These are phyloP conservation scores for Toxonevra muliebris DNA, from an alignment of 2,888 invertebrate species.

Conservation along the genomic window DNA sequence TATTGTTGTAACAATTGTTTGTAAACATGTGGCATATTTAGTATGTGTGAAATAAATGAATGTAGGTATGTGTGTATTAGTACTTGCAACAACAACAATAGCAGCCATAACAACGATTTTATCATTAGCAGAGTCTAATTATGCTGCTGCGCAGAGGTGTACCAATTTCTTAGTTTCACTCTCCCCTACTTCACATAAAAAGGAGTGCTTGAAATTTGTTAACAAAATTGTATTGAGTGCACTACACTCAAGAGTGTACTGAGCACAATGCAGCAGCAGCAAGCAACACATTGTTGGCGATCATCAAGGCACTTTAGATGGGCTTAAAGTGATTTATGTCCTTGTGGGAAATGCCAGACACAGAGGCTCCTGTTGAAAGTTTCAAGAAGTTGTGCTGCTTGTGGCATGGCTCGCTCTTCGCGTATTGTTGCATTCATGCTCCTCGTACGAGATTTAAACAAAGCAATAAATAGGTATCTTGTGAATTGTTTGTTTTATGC, in stretches of 20 bases:
- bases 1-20: slow-evolving; percentile 40
- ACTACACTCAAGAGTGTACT: neutral
- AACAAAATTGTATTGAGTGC: too few species aligned
- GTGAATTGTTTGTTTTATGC: too few species aligned
- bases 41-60: too few species aligned
- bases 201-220: too few species aligned
- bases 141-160: neutral
- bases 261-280: slow-evolving; percentile 23
- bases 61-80: too few species aligned
- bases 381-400: slow-evolving; percentile 37
- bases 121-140: neutral
- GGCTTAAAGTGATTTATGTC: slow-evolving; percentile 38
- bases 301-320: slow-evolving; percentile 8
- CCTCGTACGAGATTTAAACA: too few species aligned
- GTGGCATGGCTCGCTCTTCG: too few species aligned
- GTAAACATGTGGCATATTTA: too few species aligned
- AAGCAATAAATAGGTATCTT: too few species aligned
- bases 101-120: slow-evolving; percentile 7
- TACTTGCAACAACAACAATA: slow-evolving; percentile 28
- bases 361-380: slow-evolving; percentile 45
- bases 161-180: too few species aligned
- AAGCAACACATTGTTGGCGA: neutral
- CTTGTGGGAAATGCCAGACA: slow-evolving; percentile 42
- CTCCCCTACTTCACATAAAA: too few species aligned
- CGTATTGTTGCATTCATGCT: too few species aligned